These are phyloP conservation scores for Cenopis cana DNA, from an alignment of 2,888 invertebrate species.

Conservation along the genomic window DNA sequence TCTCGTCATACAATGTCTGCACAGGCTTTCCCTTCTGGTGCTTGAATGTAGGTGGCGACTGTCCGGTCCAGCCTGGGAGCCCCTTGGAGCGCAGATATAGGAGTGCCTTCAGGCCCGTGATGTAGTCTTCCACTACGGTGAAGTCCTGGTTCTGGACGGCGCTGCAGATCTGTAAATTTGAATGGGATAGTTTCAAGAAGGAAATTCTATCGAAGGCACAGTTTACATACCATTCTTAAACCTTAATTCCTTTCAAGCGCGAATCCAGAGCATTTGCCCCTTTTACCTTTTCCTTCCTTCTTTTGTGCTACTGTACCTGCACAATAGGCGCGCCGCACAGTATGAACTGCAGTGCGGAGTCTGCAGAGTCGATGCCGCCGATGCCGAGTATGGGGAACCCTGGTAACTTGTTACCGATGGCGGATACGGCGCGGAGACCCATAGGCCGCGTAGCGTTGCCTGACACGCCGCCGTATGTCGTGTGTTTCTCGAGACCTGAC, in stretches of 20 bases:
- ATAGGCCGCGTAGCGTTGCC: conserved; percentile 98
- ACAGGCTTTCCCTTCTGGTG: conserved; percentile 98
- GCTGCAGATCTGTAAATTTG: conserved; percentile 90
- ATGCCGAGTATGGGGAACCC: conserved; percentile 97
- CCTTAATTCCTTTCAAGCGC: no score
- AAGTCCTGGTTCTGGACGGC: conserved; percentile 99
- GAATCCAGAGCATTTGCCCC: no score
- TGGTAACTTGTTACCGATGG: conserved; percentile 93
- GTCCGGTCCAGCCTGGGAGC: conserved; percentile 94
- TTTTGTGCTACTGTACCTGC: conserved; percentile 91
- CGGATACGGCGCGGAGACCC: conserved; percentile 95
- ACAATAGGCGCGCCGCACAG: conserved; percentile 96
- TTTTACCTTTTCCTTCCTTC: no score
- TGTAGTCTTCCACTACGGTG: conserved; percentile 97
- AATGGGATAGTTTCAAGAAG: background rate
- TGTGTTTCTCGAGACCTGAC: conserved; percentile 87
- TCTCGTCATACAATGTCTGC: conserved; percentile 85
- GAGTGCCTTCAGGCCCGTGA: conserved; percentile 93
- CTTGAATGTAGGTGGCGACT: conserved; percentile 94
- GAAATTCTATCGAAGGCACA: no score
- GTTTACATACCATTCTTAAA: no score
- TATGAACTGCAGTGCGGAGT: conserved; percentile 97
- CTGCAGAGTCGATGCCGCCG: conserved; percentile 98
- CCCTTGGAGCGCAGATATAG: conserved; percentile 91
- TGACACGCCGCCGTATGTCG: conserved; percentile 97